These are phyloP conservation scores for Smithornis capensis DNA, from an alignment of 2,113 vertebrate genomes.

Conservation along the genomic window DNA sequence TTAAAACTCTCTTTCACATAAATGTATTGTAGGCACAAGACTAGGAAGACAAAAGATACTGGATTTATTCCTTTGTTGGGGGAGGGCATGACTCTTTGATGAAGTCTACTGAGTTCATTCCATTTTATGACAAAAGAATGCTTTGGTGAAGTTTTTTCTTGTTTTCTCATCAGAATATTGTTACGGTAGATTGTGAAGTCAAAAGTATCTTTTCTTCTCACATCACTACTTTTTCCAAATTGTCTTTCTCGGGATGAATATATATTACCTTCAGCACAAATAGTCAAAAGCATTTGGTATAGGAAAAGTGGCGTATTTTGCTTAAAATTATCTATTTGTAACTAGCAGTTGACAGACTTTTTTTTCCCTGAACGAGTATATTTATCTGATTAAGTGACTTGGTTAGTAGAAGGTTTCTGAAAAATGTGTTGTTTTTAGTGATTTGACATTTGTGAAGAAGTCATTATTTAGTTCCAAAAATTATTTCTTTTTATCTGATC, in stretches of 20 bases:
- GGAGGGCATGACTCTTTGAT: not conserved
- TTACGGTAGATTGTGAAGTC: not conserved
- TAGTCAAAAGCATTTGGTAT: not conserved
- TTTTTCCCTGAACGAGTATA: not conserved
- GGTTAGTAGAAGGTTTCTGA: not conserved
- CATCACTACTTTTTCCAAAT: not conserved
- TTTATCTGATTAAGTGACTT: not conserved
- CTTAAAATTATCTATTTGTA: not conserved
- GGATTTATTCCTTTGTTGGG: not conserved
- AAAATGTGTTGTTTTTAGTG: not conserved
- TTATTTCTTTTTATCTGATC: not conserved
- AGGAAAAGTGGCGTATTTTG: not conserved
- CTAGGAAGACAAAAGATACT: not conserved
- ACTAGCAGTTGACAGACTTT: not conserved
- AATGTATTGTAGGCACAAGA: not conserved
- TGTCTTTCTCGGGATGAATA: not conserved
- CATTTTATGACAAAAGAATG: not conserved
- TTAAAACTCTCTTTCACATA: not conserved
- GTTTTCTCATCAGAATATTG: not conserved
- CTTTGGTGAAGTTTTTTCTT: not conserved
- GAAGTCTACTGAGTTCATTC: not conserved
- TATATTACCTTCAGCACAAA: not conserved
- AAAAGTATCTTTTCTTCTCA: not conserved
- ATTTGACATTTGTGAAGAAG: not conserved
- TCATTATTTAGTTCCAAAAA: not conserved